Conservation (phyloP, 2,113 vertebrate genomes). For the Budorcas taxicolor region DNA sequence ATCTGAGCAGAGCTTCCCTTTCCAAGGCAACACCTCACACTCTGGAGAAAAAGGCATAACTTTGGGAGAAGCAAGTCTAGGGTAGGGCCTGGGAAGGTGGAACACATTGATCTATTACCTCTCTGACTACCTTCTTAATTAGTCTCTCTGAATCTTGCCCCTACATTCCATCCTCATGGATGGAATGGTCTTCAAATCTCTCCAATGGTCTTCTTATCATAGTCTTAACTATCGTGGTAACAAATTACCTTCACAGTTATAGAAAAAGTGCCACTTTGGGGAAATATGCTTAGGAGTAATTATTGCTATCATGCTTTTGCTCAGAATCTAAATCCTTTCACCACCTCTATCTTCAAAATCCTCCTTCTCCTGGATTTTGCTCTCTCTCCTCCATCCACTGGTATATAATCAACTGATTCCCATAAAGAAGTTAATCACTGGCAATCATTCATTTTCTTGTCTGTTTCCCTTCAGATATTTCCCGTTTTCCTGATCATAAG, state of each 20-base stretch:
- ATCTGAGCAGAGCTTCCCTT: not conserved
- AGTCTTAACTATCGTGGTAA: not conserved
- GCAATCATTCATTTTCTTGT: not conserved
- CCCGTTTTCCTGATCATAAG: not conserved
- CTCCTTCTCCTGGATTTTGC: not conserved
- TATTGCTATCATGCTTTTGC: not conserved
- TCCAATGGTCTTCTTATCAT: not conserved
- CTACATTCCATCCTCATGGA: not conserved
- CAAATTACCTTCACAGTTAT: not conserved
- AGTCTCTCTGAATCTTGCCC: not conserved
- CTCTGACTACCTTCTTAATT: not conserved
- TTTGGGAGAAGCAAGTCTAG: accelerated
- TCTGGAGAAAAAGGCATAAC: not conserved
- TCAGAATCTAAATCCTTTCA: not conserved
- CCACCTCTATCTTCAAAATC: not conserved
- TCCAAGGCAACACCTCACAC: not conserved
- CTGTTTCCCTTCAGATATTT: not conserved
- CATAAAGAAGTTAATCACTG: not conserved
- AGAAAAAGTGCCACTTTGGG: not conserved
- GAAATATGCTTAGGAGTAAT: not conserved
- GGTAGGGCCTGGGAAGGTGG: not conserved
- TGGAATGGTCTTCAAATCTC: not conserved
- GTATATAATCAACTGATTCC: not conserved
- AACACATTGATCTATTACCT: not conserved
- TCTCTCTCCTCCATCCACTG: not conserved